These are phyloP conservation scores for Papilio gigon DNA, from an alignment of 2,888 invertebrate genomes.

Conservation along the genomic window DNA sequence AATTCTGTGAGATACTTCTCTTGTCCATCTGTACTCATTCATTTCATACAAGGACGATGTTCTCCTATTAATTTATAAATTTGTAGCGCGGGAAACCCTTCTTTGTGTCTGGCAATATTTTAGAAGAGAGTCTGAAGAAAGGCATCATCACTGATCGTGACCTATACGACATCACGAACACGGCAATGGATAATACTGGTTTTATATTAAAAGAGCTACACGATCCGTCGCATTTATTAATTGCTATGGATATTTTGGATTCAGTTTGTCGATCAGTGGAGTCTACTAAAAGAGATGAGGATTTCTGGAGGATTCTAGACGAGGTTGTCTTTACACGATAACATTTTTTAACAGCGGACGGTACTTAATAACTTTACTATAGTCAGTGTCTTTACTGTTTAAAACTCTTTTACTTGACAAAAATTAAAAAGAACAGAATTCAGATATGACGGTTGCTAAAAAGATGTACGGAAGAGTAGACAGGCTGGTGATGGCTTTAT, in stretches of 20 bases:
- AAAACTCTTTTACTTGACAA: too few species aligned
- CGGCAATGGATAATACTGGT: slow-evolving; percentile 66
- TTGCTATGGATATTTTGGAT: slow-evolving; percentile 54
- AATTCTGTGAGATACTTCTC: too few species aligned
- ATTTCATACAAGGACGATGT: too few species aligned
- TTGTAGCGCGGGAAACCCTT: slow-evolving; percentile 69
- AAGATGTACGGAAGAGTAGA: too few species aligned
- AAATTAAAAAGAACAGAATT: too few species aligned
- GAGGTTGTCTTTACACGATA: too few species aligned
- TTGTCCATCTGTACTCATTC: too few species aligned
- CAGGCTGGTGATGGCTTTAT: too few species aligned
- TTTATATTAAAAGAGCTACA: slow-evolving; percentile 50
- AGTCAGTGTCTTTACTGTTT: too few species aligned
- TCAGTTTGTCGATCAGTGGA: slow-evolving; percentile 56
- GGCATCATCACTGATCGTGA: slow-evolving; percentile 54
- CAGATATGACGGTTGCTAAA: too few species aligned
- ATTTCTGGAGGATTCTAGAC: slow-evolving; percentile 56
- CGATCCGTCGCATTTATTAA: slow-evolving; percentile 47
- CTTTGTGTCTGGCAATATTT: slow-evolving; percentile 64
- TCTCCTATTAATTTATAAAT: not conserved
- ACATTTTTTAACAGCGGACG: too few species aligned
- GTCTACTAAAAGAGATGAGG: slow-evolving; percentile 52
- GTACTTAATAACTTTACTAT: too few species aligned
- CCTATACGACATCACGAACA: slow-evolving; percentile 61
- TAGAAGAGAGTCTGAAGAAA: slow-evolving; percentile 49